Evolutionary conservation across 92 coral and sea anemone species (phyloP).

Genomic region (Siderastrea radians): DNA sequence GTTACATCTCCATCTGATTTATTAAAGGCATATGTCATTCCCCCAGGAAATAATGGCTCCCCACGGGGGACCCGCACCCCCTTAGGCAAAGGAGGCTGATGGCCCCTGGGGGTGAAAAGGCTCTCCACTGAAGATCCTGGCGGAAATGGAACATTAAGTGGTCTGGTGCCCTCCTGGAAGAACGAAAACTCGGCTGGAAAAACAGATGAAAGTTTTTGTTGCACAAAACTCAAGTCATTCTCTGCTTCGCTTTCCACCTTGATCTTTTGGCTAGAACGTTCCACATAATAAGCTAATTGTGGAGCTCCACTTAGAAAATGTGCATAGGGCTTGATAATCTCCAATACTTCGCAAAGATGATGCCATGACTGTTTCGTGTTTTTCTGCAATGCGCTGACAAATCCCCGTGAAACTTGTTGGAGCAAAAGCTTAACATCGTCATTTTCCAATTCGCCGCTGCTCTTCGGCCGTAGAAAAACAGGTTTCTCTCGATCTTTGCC

Average conservation of each 20-base stretch:
- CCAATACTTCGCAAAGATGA: conserved; percentile 87
- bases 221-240: conserved; percentile 57
- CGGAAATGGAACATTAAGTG: conserved; percentile 71
- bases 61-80: conserved; percentile 83
- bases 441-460: conserved; percentile 60
- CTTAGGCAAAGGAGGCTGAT: conserved; percentile 36
- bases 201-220: conserved; percentile 57
- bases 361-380: conserved; percentile 79
- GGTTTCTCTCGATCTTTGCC: conserved; percentile 51
- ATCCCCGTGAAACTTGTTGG: conserved; percentile 83
- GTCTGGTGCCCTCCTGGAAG: conserved; percentile 33
- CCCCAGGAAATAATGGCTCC: conserved; percentile 65
- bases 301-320: conserved; percentile 72
- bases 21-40: conserved; percentile 59
- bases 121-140: conserved; percentile 65
- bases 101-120: conserved; percentile 50
- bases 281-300: conserved; percentile 90
- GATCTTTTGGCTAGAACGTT: conserved; percentile 71
- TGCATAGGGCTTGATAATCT: conserved; percentile 85
- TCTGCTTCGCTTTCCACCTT: conserved; percentile 49
- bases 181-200: conserved; percentile 76
- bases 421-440: conserved; percentile 70
- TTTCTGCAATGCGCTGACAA: conserved; percentile 87
- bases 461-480: conserved; percentile 21
- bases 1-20: conserved; percentile 55